phyloP scores from a whole-genome alignment of 2,888 invertebrate genomes.

The Aproaerema taeniolella region DNA sequence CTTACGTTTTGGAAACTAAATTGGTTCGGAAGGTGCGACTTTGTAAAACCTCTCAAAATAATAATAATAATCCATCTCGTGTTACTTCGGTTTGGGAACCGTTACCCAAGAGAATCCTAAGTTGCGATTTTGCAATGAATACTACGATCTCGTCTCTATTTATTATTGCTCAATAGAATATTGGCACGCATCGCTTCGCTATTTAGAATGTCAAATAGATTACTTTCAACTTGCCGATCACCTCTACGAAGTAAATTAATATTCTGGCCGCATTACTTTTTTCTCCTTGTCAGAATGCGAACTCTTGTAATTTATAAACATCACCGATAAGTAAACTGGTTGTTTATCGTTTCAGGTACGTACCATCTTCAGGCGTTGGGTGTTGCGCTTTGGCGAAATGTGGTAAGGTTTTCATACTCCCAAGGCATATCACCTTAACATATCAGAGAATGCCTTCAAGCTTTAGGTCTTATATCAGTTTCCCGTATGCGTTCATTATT shows the following conservation, averaged over 20 bases:
- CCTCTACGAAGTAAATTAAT: slow-evolving; percentile 19
- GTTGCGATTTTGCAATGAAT: slow-evolving; percentile 40
- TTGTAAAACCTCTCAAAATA: too few relatives aligned
- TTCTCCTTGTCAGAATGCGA: slow-evolving; percentile 20
- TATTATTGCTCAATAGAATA: slow-evolving; percentile 29
- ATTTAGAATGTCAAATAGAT: slow-evolving; percentile 21
- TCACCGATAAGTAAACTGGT: slow-evolving; percentile 38
- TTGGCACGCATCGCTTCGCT: slow-evolving; percentile 22
- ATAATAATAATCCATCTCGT: too few relatives aligned
- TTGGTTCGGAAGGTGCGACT: too few relatives aligned
- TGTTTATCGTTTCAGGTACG: slow-evolving; percentile 48
- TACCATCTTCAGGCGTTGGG: slow-evolving; percentile 20
- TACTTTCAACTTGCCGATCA: slow-evolving; percentile 21
- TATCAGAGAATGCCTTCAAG: too few relatives aligned
- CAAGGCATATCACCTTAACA: not conserved
- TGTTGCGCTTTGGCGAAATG: not conserved
- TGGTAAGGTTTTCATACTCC: slow-evolving; percentile 4
- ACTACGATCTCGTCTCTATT: slow-evolving; percentile 32
- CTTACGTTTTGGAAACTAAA: too few relatives aligned
- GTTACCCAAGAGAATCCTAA: slow-evolving; percentile 6
- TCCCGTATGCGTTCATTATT: too few relatives aligned
- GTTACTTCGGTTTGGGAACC: slow-evolving; percentile 14
- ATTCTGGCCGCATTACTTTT: slow-evolving; percentile 23
- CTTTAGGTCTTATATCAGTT: too few relatives aligned
- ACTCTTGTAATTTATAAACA: slow-evolving; percentile 28